A percentile compares a stretch with the other conserved stretches of the same genome.
Conservation (phyloP, 1,140 invertebrate genomes). For the Choristoneura fumiferana region DNA sequence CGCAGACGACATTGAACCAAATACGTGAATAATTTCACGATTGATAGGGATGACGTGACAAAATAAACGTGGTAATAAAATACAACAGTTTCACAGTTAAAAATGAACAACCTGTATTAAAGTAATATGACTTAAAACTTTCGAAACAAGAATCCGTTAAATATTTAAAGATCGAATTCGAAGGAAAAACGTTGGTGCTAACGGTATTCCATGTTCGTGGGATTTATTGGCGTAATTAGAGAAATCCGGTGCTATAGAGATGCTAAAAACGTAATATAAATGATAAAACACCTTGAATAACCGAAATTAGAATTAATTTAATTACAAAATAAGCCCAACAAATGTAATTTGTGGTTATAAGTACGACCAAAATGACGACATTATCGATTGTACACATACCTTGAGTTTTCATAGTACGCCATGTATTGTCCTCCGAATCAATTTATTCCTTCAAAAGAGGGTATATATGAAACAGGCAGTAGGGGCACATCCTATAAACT, state of each 20-base stretch:
- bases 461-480: conserved; percentile 38
- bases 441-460: conserved; percentile 28
- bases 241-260: not conserved
- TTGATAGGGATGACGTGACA: conserved; percentile 1
- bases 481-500: conserved; percentile 11
- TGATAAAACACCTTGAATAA: not conserved
- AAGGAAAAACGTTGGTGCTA: conserved; percentile 69
- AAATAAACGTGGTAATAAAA: not conserved
- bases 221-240: not conserved
- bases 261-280: not conserved
- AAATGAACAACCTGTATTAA: not conserved
- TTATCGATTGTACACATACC: conserved; percentile 73
- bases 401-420: conserved; percentile 64
- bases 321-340: conserved; percentile 20
- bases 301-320: not conserved
- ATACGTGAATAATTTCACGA: conserved; percentile 12
- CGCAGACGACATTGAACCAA: conserved; percentile 19
- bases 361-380: conserved; percentile 51
- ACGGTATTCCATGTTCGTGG: conserved; percentile 35
- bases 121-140: conserved; percentile 32
- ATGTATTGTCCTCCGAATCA: conserved; percentile 40
- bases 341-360: conserved; percentile 50
- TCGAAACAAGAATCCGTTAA: conserved; percentile 68
- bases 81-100: not conserved
- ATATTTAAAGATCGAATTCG: conserved; percentile 75